Evolutionary conservation across 2,113 vertebrate genomes (phyloP).

Genomic region (Mesoclemmys tuberculata): DNA sequence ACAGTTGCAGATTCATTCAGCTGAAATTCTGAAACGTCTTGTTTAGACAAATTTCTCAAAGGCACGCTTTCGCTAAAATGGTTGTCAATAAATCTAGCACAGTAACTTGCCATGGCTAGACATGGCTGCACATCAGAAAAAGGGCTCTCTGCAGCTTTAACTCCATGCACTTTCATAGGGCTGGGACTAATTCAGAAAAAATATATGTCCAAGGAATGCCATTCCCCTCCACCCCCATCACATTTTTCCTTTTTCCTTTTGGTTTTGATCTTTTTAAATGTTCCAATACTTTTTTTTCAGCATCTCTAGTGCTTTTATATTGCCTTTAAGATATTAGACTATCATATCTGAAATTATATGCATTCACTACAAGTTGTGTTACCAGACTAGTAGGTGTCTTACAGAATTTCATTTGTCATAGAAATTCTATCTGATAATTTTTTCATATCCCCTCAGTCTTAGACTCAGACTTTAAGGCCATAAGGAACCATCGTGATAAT

Average conservation of each 20-base stretch:
- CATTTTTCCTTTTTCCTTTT: not conserved
- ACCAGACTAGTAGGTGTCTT: not conserved
- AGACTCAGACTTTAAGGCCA: not conserved
- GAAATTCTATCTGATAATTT: not conserved
- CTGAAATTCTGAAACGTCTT: constrained; percentile 30
- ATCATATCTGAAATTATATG: not conserved
- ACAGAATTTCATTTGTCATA: not conserved
- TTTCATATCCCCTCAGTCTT: not conserved
- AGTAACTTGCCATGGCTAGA: not conserved
- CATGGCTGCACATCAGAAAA: not conserved
- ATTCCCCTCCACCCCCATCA: not conserved
- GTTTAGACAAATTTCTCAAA: constrained; percentile 21
- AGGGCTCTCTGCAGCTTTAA: not conserved
- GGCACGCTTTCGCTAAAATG: not conserved
- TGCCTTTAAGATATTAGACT: not conserved
- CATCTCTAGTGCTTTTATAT: not conserved
- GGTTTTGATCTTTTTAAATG: not conserved
- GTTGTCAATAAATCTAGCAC: constrained; percentile 24
- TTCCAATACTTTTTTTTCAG: not conserved
- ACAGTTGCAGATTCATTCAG: constrained; percentile 49
- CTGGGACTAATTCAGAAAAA: not conserved
- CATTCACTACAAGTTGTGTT: not conserved
- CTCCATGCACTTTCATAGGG: not conserved
- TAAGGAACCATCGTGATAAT: not conserved
- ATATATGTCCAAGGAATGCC: fast-evolving